Base-by-base conservation (phyloP, 1,140 invertebrate species). In the Atta colombica region DNA sequence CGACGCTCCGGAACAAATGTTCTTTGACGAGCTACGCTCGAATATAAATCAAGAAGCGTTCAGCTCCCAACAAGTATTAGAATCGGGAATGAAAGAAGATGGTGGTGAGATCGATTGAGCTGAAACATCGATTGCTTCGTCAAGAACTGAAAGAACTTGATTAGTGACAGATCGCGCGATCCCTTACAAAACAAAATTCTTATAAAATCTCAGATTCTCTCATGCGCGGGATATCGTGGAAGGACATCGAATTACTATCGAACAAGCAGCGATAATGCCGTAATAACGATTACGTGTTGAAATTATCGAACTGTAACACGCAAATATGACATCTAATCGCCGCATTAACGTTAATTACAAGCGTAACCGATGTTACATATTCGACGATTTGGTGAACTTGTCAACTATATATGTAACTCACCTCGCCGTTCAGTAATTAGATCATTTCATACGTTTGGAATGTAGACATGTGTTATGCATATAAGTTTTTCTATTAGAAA, bases 91-190 rank as follows among this genome's bases (percentile, higher is more conserved):
- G 10, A 80, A 35, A 51, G 60, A 65, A 51, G 45, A 14, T 65
- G 45, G 2, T 21, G 14, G 28, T 14, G 31, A 39, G 51, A 39
- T 71, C 49, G 8, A 49, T 51, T 74, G 51, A 82, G 72, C 39
- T 58, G 88, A 71, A 51, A 55, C 51, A 86, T 53, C 74, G 77
- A 89, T 90, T 84, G 89, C 60, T 78, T 86, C 77, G 87, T 65
- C 58, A 68, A 65, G 66, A 18, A 84, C 58, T 87, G 89, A 89
- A 90, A 89, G 53, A 77, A 87, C 85, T 90, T 87, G 89, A 87
- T 90, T 84, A 85, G 66, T 63, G 88, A 87, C 88, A 85, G 85
- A 86, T 89, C 88, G 77, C 31, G 31, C 31, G 31, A 71, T 87
- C 61, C 77, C 71, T 87, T 72, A 63, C 77, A 49, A 89, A 89